Evolutionary conservation across 2,113 vertebrate species (phyloP).

Genomic region (Aldabrachelys gigantea): DNA sequence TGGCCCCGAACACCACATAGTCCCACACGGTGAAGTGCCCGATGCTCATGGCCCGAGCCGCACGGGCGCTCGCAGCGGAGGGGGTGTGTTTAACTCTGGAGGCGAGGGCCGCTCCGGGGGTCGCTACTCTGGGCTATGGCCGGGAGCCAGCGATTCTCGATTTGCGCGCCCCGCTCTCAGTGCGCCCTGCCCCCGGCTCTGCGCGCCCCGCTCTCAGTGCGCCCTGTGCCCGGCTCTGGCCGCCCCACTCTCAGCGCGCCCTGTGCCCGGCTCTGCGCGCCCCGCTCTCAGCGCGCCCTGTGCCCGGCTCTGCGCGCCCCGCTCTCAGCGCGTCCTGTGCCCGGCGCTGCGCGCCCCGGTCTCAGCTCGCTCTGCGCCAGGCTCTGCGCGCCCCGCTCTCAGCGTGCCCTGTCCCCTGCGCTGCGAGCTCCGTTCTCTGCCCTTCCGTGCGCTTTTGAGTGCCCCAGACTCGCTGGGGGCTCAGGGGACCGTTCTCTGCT

Average conservation of each 20-base stretch:
- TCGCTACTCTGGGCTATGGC: not conserved
- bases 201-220: not conserved
- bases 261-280: too few species aligned
- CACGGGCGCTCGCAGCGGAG: not conserved
- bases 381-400: not conserved
- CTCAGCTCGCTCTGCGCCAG: not conserved
- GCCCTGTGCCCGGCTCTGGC: too few species aligned
- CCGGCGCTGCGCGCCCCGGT: too few species aligned
- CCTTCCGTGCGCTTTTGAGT: not conserved
- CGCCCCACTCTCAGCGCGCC: not conserved
- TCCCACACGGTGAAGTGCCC: slow-evolving; percentile 84
- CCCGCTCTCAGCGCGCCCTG: not conserved
- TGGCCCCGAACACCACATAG: slow-evolving; percentile 91
- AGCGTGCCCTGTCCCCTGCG: too few species aligned
- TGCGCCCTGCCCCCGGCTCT: too few species aligned
- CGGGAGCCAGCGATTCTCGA: too few species aligned
- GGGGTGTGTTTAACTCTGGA: not conserved
- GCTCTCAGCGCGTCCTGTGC: not conserved
- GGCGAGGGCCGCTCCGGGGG: too few species aligned
- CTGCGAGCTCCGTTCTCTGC: not conserved
- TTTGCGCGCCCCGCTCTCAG: not conserved
- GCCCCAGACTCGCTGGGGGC: not conserved
- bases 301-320: not conserved
- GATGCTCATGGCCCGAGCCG: slow-evolving; percentile 40
- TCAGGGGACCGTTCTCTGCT: not conserved